Base-by-base conservation (phyloP, 2,113 vertebrate species). In the Serilophus lunatus region DNA sequence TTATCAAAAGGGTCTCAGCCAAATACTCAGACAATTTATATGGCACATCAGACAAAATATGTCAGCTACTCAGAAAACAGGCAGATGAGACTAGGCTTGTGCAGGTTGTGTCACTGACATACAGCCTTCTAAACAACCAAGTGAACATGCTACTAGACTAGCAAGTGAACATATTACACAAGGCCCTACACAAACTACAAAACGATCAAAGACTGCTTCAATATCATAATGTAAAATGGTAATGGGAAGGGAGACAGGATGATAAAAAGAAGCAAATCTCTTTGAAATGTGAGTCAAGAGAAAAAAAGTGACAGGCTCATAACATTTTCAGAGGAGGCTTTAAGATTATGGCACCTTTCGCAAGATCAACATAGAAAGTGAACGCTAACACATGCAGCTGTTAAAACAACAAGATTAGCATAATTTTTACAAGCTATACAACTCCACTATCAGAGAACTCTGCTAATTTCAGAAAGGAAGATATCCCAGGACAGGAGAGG, bases 211-310 rank as follows among this genome's bases (percentile, higher is more conserved):
- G 93, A 64, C 86, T 79, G 70, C 78, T 95, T 97, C 97, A 96
- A 93, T 97, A 97, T 96, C 95, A 96, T 97, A 93, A 97, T 79
- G 91, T 95, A 96, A 96, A 95, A 96, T 74, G 95, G 92, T 97
- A 97, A 95, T 82, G 65, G 92, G 95, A 95, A 97, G 28, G 88
- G 53, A 95, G 95, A 82, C 81, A 93, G 85, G 83, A 88, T 96
- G 95, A 97, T 97, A 97, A 96, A 97, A 96, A 97, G 96, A 94
- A 96, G 35, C 75, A 91, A 93, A 93, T 95, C 86, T 91, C 95
- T 97, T 97, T 97, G 95, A 97, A 97, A 96, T 94, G 88, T 77
- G 89, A 96, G 85, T 92, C 86, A 66, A 86, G 59, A 90, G 59
- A 8, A 53, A 90, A 94, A 91, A 95, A 85, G 44, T 92, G 95